Base-by-base conservation (phyloP, 2,888 invertebrate species). In the Epirrhoe tristata region DNA sequence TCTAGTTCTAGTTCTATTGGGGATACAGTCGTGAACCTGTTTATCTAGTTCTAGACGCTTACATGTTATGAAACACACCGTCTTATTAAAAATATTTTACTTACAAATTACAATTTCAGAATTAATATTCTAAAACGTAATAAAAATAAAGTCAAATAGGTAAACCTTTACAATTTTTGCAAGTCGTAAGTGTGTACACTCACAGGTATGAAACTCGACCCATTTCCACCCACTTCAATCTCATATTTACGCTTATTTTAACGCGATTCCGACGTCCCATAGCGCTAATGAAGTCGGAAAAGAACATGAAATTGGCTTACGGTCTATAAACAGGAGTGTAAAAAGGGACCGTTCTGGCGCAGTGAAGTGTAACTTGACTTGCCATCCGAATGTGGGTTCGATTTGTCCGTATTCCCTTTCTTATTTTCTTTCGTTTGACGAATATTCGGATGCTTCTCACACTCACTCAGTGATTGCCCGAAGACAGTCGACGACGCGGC, bases 221-320 rank as follows among this genome's bases (percentile, higher is more conserved):
- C 34, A 50, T 58, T 58, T 50, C 12, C 48, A 48, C 48, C 58
- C 58, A 48, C 58, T 51, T 39, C 32, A 59, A 7, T n/a, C 39
- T 50, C 39, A 36, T 51, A 52, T 51, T 59, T 34, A 10, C 51
- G 34, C 36, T 36, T 59, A 59, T 59, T 51, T 59, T 34, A 52
- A 59, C 50, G 36, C 39, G 24, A 24, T 51, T 59, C 39, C 51
- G 12, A 34, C 51, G 50, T 34, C 46, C 17, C 50, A 36, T 46
- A 39, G 24, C 51, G 51, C 39, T 59, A 59, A 59, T 52, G 58
- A 59, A 59, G 58, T 17, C 51, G 39, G 51, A 59, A 48, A 39
- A 34, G 24, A 59, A 59, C 24, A 8, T 59, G 36, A 43, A 43
- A 43, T 43, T 43, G 12, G 12, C 39, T 12, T 12, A 43, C 12